Conservation (phyloP, 2,797 vertebrate genomes). For the Erethizon dorsatum region DNA sequence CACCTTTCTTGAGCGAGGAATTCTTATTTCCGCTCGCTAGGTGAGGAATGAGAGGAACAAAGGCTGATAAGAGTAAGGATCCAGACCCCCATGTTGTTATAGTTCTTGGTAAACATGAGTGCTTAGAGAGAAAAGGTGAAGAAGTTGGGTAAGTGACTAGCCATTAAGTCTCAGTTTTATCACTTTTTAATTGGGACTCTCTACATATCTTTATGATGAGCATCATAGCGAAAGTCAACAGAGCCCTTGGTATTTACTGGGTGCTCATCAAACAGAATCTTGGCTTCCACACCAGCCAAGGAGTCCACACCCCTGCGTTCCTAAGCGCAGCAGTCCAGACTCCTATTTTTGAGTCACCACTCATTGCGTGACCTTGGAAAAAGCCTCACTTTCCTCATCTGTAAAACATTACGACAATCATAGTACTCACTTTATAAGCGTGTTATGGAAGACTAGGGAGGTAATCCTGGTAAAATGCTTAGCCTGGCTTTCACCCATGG, state of each 20-base stretch:
- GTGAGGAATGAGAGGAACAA: neutral
- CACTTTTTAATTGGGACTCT: neutral
- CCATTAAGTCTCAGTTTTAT: neutral
- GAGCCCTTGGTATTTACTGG: neutral
- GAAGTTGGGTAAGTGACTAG: neutral
- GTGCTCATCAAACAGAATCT: neutral
- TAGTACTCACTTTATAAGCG: constrained; percentile 4
- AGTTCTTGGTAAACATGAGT: neutral
- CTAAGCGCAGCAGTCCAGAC: neutral
- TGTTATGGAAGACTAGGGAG: constrained; percentile 7
- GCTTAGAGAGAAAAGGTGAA: neutral
- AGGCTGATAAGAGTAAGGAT: neutral
- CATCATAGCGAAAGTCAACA: neutral
- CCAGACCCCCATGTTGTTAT: neutral
- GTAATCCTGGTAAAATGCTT: neutral
- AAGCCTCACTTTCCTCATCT: neutral
- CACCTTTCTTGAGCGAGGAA: neutral
- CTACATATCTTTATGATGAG: accelerated
- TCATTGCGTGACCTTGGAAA: neutral
- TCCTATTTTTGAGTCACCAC: neutral
- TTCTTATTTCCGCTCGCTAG: neutral
- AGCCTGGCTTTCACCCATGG: neutral
- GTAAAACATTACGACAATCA: constrained; percentile 21
- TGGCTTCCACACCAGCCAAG: neutral
- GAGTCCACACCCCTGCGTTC: neutral